Evolutionary conservation across 92 coral and sea anemone genomes (phyloP).

Genomic region (Siderastrea radians): DNA sequence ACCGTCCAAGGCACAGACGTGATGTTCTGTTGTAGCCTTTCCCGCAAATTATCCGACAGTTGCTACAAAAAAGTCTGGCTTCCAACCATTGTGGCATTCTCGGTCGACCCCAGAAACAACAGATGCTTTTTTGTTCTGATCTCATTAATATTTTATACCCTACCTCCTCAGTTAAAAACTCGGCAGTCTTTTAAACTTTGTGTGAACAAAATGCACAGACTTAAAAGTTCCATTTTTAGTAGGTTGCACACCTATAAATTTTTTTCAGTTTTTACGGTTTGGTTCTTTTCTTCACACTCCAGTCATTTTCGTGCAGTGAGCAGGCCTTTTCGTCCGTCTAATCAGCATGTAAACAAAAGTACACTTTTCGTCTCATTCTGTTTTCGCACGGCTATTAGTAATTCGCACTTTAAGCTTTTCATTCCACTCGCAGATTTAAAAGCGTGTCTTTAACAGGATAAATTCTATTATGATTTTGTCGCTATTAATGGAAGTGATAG

Average conservation of each 20-base stretch:
- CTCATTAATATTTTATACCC: constrained; percentile 29
- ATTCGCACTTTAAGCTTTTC: constrained; percentile 19
- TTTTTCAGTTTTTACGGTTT: not conserved
- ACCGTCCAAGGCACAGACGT: not conserved
- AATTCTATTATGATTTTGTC: constrained; percentile 11
- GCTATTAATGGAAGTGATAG: not conserved
- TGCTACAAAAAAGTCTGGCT: not conserved
- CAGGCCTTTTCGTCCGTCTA: not conserved
- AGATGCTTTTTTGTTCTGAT: constrained; percentile 14
- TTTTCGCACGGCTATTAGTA: constrained; percentile 57
- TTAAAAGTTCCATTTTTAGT: not conserved
- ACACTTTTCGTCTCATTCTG: not conserved
- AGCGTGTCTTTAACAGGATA: constrained; percentile 23
- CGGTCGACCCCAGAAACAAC: not conserved
- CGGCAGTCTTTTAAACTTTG: not conserved
- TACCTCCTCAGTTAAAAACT: not conserved
- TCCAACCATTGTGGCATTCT: not conserved
- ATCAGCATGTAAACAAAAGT: constrained; percentile 37
- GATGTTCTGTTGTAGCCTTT: not conserved
- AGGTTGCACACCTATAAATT: not conserved
- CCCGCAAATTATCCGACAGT: not conserved
- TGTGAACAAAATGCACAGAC: not conserved
- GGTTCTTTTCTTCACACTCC: constrained; percentile 1
- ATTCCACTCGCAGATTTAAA: constrained; percentile 2
- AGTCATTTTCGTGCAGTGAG: constrained; percentile 31